Conservation (phyloP, 2,113 vertebrate species). For the Heterotilapia buettikoferi region DNA sequence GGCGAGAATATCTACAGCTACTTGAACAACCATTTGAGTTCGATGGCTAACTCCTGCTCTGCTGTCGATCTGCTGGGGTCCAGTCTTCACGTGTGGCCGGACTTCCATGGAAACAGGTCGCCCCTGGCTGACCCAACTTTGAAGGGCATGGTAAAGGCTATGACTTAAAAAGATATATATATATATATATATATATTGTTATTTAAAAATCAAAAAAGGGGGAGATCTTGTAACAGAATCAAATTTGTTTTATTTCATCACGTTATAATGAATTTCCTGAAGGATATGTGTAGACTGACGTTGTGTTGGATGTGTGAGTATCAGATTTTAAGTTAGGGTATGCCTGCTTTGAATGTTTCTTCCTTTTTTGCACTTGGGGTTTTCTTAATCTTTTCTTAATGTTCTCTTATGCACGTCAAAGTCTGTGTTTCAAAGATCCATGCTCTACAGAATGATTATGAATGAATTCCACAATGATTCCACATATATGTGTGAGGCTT, state of each 20-base stretch:
- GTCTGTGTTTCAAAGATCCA: background rate
- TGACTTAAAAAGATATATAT: background rate
- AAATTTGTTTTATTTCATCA: no score
- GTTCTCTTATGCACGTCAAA: background rate
- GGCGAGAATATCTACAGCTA: slow-evolving; percentile 83
- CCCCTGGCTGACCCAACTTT: slow-evolving; percentile 90
- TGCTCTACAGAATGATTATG: background rate
- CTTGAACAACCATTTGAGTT: slow-evolving; percentile 86
- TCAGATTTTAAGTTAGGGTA: background rate
- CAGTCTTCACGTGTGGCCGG: slow-evolving; percentile 94
- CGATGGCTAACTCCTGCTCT: slow-evolving; percentile 73
- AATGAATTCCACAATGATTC: background rate
- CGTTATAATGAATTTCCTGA: no score
- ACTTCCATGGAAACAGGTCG: slow-evolving; percentile 98
- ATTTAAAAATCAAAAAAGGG: no score
- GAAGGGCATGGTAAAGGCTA: slow-evolving; percentile 88
- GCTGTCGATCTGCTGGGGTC: slow-evolving; percentile 83
- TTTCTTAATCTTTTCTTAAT: background rate
- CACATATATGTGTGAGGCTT: background rate
- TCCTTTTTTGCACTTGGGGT: background rate
- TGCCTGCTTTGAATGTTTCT: background rate
- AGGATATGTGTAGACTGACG: background rate
- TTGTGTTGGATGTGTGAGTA: background rate
- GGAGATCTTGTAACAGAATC: no score
- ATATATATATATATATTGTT: no score